Percentiles rank a stretch among this genome's conserved stretches.
phyloP scores from a whole-genome alignment of 2,888 invertebrate genomes.

The Aphelenchoides bicaudatus region DNA sequence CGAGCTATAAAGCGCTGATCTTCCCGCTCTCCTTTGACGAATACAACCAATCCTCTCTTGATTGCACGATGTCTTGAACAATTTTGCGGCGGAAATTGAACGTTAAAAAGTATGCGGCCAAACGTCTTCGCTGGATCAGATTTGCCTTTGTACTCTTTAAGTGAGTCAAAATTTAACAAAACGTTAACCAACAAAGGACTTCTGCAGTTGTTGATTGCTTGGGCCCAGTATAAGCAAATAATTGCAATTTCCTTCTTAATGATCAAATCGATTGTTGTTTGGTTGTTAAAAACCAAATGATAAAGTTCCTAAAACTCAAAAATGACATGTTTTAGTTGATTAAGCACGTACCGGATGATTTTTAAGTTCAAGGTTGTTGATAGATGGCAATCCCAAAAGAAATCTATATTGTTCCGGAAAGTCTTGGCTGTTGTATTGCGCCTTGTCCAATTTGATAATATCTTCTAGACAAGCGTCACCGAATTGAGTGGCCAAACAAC shows the following conservation, averaged over 20 bases:
- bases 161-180: neutral
- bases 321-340: neutral
- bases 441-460: no score
- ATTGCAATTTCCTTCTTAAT: conserved; percentile 18
- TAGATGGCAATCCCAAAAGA: neutral
- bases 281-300: neutral
- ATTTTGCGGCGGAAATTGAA: neutral
- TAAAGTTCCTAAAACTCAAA: conserved; percentile 1
- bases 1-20: neutral
- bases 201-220: conserved; percentile 15
- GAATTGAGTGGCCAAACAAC: no score
- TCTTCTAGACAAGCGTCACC: no score
- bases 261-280: neutral
- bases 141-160: neutral
- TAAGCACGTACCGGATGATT: neutral
- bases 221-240: conserved; percentile 14
- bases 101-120: neutral
- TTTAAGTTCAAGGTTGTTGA: neutral
- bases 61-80: neutral
- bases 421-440: no score
- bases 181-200: conserved; percentile 1
- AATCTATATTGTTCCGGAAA: conserved; percentile 4
- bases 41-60: neutral
- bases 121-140: neutral
- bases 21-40: conserved; percentile 1